Evolutionary conservation across 2,797 vertebrate genomes (phyloP), one percentile per base, ranked within the genome.

Genomic region (Vultur gryphus): DNA sequence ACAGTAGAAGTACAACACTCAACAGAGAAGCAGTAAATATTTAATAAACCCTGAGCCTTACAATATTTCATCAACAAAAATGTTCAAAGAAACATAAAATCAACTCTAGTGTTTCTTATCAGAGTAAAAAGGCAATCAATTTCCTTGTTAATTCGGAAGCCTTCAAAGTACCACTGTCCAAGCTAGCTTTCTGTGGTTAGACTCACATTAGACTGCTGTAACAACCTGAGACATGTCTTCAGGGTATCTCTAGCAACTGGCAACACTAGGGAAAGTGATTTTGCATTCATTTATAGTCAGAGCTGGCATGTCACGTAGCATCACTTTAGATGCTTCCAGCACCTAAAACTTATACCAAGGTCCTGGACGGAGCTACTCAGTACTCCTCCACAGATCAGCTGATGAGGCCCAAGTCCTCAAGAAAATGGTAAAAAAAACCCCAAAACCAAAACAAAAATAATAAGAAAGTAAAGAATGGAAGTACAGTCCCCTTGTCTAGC

Each of bases 51-150:
- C 66, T 17, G 11, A 84, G 70, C 29, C 46, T 94, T 70, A 62
- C 37, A 58, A 26, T 59, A 86, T 65, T 87, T 95, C 37, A 86
- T 49, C 65, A 95, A 90, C 46, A 91, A 87, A 95, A 93, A 73
- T 0, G 1, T 81, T 93, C 82, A 65, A 83, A 93, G 72, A 76
- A 95, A 79, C 37, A n/a, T 59, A 61, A 89, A 58, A 87, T 58
- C 33, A 83, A 82, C 43, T 58, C 39, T 39, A 58, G 20, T 25
- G 39, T 23, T 78, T 64, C 69, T 44, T 66, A 77, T 52, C 35
- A 62, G 43, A 55, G 18, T 20, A 83, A 94, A 90, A 85, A 81
- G 33, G 9, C 16, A 20, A 64, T 39, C 28, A 26, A 39, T 37
- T 58, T 84, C 61, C 33, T 65, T 37, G 52, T 51, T 81, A 59